phyloP scores from a whole-genome alignment of 2,797 vertebrate genomes.

The Steatocranus sp. region DNA sequence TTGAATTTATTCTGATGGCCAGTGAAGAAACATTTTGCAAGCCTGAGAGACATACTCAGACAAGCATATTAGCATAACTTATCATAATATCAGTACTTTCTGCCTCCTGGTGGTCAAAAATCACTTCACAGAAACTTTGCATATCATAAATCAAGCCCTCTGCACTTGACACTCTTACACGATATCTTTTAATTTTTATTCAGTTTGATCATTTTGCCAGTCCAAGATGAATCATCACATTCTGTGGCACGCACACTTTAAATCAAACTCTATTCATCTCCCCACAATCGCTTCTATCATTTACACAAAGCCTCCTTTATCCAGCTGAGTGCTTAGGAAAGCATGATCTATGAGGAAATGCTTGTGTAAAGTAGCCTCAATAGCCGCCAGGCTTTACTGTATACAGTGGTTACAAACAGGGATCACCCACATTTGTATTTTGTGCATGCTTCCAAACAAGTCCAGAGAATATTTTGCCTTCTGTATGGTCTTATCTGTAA shows the following conservation, averaged over 20 bases:
- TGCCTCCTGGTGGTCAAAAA: neutral
- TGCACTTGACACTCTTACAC: neutral
- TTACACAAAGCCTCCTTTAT: slow-evolving; percentile 2
- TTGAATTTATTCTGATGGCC: neutral
- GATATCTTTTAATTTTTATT: neutral
- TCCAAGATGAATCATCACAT: neutral
- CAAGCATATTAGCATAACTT: neutral
- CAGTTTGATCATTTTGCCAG: neutral
- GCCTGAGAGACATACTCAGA: neutral
- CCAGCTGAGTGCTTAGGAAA: slow-evolving; percentile 1
- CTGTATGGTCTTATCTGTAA: slow-evolving; percentile 36
- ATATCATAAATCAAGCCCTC: neutral
- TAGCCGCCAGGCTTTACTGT: neutral
- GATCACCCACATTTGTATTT: slow-evolving; percentile 43
- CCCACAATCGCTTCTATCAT: slow-evolving; percentile 15
- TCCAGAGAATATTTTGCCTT: slow-evolving; percentile 28
- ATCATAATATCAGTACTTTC: neutral
- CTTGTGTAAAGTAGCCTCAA: slow-evolving; percentile 6
- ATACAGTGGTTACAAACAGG: slow-evolving; percentile 2
- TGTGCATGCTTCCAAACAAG: slow-evolving; percentile 1
- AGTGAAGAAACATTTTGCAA: neutral
- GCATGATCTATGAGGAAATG: slow-evolving; percentile 16
- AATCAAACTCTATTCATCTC: neutral
- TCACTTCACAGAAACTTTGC: neutral
- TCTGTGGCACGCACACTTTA: neutral